Evolutionary conservation across 2,888 invertebrate genomes (phyloP), one percentile per base, ranked within the genome.

Genomic region (Andrena minutula): DNA sequence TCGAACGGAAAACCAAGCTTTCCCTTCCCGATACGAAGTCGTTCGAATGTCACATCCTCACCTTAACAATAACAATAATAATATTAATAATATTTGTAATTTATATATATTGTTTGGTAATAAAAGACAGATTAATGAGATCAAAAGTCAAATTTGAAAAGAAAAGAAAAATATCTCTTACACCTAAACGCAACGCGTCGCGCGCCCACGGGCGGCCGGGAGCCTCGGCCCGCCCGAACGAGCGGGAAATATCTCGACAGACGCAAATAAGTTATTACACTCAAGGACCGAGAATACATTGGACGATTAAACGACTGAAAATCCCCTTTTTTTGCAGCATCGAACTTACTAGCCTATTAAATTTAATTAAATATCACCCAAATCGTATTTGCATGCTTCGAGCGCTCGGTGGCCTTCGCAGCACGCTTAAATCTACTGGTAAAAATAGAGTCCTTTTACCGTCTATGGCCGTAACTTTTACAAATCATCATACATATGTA

Each of bases 91-190:
- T 30, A 70, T 56, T 65, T 65, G 63, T 72, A 70, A 82, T 83
- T 83, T 85, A 82, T 80, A 83, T 77, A 78, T 85, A 79, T 77
- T 76, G 79, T 83, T 84, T 79, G 78, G 73, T 85, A 85, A 80
- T 84, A 85, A 80, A 88, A 77, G 78, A 75, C 75, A 79, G 66
- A 82, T 84, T 85, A 85, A 90, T 90, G 89, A 89, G 89, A 90
- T 90, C 89, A 87, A 85, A 82, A 70, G 78, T 87, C 53, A 84
- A 89, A 86, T 89, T 90, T 88, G 78, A 83, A 82, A 73, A 85
- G 79, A 4, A 41, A 41, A 41, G 16, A 41, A 41, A 41, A 41
- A n/a, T n/a, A 35, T 41, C 66, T 63, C 84, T 88, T 86, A 90
- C 23, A 85, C 61, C 85, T 84, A 86, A 79, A 71, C 6, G 41